phyloP scores from a whole-genome alignment of 2,888 invertebrate species.

The Cerceris ruficornis region DNA sequence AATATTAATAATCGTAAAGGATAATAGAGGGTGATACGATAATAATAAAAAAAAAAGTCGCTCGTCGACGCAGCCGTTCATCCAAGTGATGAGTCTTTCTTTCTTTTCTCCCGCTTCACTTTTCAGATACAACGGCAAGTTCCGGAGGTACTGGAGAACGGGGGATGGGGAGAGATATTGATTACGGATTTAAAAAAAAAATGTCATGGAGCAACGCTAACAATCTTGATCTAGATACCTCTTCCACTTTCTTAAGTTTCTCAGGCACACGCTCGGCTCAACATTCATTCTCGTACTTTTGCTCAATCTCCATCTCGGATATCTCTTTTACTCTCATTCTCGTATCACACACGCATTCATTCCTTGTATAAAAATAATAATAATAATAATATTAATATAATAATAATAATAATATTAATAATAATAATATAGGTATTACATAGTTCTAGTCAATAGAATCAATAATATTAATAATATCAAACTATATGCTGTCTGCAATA shows the following conservation, averaged over 20 bases:
- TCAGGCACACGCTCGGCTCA: slow-evolving; percentile 35
- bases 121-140: slow-evolving; percentile 32
- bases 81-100: slow-evolving; percentile 37
- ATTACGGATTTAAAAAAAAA: slow-evolving; percentile 55
- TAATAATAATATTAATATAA: slow-evolving; percentile 78
- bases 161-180: slow-evolving; percentile 25
- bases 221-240: slow-evolving; percentile 54
- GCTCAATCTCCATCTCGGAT: slow-evolving; percentile 25
- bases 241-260: slow-evolving; percentile 29
- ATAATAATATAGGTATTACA: slow-evolving; percentile 77
- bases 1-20: slow-evolving; percentile 61
- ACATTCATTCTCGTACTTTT: slow-evolving; percentile 48
- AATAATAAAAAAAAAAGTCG: slow-evolving; percentile 54
- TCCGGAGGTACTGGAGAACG: neutral
- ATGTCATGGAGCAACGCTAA: slow-evolving; percentile 78
- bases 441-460: slow-evolving; percentile 78
- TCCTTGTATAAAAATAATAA: slow-evolving; percentile 78
- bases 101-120: slow-evolving; percentile 26
- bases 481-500: slow-evolving; percentile 75
- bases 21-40: slow-evolving; percentile 56
- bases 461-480: slow-evolving; percentile 77
- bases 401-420: slow-evolving; percentile 77
- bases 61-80: slow-evolving; percentile 43
- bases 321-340: slow-evolving; percentile 48
- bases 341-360: slow-evolving; percentile 51